Evolutionary conservation across 2,113 vertebrate genomes (phyloP).

Genomic region (Rhinoderma darwinii): DNA sequence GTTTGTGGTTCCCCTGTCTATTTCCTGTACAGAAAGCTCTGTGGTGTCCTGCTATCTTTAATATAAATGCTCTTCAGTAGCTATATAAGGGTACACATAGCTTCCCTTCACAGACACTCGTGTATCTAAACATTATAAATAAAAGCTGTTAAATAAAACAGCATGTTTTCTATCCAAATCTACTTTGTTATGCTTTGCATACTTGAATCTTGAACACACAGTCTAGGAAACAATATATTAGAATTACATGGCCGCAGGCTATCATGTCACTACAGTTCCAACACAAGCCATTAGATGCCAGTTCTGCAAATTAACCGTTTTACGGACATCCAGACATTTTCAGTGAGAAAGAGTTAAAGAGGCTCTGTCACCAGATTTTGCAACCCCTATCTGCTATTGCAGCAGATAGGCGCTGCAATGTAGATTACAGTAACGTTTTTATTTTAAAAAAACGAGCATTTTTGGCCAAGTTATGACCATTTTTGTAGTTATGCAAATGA

Average conservation of each 20-base stretch:
- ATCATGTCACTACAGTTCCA: neutral
- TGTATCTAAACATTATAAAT: slow-evolving; percentile 3
- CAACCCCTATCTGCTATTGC: too few relatives aligned
- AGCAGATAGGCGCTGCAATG: too few relatives aligned
- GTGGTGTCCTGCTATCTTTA: neutral
- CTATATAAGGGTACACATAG: neutral
- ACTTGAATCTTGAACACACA: slow-evolving; percentile 2
- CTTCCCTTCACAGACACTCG: neutral
- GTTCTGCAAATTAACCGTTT: neutral
- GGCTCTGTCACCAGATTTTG: too few relatives aligned
- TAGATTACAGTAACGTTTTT: too few relatives aligned
- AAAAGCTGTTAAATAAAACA: slow-evolving; percentile 19
- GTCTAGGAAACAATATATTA: slow-evolving; percentile 16
- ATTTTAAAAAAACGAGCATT: too few relatives aligned
- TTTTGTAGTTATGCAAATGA: too few relatives aligned
- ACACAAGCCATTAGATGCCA: neutral
- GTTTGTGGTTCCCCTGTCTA: neutral
- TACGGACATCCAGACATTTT: neutral
- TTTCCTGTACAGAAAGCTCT: slow-evolving; percentile 1
- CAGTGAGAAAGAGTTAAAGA: slow-evolving; percentile 14
- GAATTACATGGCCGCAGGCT: slow-evolving; percentile 2
- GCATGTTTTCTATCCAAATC: neutral
- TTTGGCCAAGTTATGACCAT: too few relatives aligned
- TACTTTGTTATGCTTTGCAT: neutral
- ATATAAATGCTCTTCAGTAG: neutral